Conservation (phyloP, 2,888 invertebrate genomes). For the Thelaira solivaga region DNA sequence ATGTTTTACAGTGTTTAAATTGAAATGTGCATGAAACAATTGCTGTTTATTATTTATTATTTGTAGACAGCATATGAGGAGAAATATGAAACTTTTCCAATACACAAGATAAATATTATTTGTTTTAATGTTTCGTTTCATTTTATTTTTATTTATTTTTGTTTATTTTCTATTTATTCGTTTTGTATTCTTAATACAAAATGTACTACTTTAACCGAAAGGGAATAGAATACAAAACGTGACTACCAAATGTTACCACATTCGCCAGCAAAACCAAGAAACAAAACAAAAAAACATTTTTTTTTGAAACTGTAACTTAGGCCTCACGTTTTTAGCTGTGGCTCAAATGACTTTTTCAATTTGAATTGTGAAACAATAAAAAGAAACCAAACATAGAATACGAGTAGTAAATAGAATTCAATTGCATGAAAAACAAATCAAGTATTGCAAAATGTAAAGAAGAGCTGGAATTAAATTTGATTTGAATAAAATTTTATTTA, state of each 20-base stretch:
- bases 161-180: neutral
- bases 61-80: conserved; percentile 35
- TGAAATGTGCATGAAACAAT: conserved; percentile 31
- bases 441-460: neutral
- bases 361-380: neutral
- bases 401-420: conserved; percentile 1
- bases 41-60: conserved; percentile 49
- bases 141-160: conserved; percentile 5
- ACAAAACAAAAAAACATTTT: neutral
- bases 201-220: conserved; percentile 8
- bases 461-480: neutral
- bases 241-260: conserved; percentile 57
- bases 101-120: neutral
- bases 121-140: neutral
- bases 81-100: conserved; percentile 51
- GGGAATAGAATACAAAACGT: conserved; percentile 55
- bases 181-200: too few species aligned
- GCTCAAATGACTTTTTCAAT: conserved; percentile 32
- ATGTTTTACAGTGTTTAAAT: too few species aligned
- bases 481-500: neutral
- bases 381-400: neutral
- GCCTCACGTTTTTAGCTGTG: conserved; percentile 46
- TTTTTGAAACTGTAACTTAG: conserved; percentile 39
- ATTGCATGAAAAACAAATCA: conserved; percentile 15
- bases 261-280: conserved; percentile 33